Conservation (phyloP, 2,113 vertebrate genomes). For the Cyrtonyx montezumae region DNA sequence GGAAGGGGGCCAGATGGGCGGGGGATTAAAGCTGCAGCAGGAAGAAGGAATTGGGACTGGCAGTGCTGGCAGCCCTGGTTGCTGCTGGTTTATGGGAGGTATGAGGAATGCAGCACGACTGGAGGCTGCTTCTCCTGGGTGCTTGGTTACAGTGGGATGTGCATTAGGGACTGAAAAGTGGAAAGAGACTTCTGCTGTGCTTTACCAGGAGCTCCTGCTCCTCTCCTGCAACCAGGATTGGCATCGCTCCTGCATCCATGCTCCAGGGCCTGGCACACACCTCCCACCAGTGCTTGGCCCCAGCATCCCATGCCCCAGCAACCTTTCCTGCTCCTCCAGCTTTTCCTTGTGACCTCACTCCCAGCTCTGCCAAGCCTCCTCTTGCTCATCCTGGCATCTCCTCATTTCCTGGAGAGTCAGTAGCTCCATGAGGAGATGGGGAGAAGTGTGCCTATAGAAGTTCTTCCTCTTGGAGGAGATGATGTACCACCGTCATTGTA, state of each 20-base stretch:
- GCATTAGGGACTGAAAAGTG: background rate
- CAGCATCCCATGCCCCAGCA: background rate
- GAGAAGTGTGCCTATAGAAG: background rate
- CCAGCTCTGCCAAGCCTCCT: background rate
- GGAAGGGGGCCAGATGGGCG: background rate
- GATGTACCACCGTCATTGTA: background rate
- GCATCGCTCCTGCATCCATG: background rate
- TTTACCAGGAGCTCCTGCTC: background rate
- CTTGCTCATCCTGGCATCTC: background rate
- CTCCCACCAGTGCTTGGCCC: background rate
- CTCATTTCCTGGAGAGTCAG: background rate
- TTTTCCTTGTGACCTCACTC: background rate
- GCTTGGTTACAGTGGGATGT: background rate
- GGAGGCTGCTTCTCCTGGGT: background rate
- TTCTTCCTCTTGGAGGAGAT: background rate
- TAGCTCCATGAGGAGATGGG: background rate
- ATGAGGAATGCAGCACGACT: background rate
- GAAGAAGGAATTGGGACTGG: background rate
- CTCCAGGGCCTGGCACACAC: background rate
- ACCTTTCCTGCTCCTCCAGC: background rate
- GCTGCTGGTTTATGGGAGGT: background rate
- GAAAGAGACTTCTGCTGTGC: background rate
- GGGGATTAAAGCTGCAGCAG: background rate
- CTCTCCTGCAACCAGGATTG: background rate
- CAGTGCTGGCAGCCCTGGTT: fast-evolving